Base-by-base conservation (phyloP, 2,113 vertebrate species). In the Myiozetetes cayanensis region DNA sequence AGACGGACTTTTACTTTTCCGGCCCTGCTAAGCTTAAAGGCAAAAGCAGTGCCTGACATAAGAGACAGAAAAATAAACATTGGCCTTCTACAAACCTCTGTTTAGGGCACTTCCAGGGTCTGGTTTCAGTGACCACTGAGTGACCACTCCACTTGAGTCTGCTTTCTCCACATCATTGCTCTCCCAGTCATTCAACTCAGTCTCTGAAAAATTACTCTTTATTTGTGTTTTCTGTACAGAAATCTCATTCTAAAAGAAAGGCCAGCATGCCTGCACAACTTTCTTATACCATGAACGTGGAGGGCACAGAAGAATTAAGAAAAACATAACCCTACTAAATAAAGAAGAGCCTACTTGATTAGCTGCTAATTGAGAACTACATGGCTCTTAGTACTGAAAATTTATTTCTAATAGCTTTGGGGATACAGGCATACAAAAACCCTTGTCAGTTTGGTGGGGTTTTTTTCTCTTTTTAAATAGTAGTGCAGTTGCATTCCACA, bases 81-180 rank as follows among this genome's bases (percentile, higher is more conserved):
- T 83, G 72, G 55, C 44, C 87, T 87, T 61, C 86, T 65, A 78
- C 52, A 70, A 90, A 61, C 72, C 56, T 93, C 14, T 74, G 91
- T 88, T 84, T 84, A 80, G 67, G 71, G 82, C 5, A 55, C 59
- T 96, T 89, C 87, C 71, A 94, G 18, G 62, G 61, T 79, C 73
- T 81, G 59, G 73, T 95, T 97, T 98, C 85, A 78, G 56, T 13
- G 35, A 80, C 62, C 68, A 53, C 43, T 2, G 87, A 41, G 39
- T 41, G 39, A 41, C 79, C 76, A 91, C 94, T 92, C 83, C 89
- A 85, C 86, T 94, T 39, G 4, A 85, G 66, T 53, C 85, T 75
- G 75, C 89, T 91, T 85, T 87, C 89, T 94, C 71, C 37, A 91
- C 93, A 50, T 33, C 44, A 11, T 30, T 55, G 28, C n/a, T 78